Percentiles rank a stretch among this genome's conserved stretches.
phyloP scores from a whole-genome alignment of 2,113 vertebrate species.

The Neodontobutis hainanensis region DNA sequence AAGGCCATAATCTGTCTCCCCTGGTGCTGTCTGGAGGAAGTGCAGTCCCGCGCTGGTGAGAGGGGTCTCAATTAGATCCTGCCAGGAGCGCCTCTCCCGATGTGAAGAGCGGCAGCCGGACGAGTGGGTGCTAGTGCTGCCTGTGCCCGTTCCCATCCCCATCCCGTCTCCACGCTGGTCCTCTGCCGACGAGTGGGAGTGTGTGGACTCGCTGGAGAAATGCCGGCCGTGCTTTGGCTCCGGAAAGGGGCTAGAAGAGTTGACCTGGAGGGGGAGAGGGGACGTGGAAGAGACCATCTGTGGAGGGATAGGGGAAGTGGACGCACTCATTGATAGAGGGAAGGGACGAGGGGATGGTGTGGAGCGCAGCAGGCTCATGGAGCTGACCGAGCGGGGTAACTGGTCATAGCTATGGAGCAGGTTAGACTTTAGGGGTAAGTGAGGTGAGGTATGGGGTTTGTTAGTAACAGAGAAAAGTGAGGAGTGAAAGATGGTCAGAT shows the following conservation, averaged over 20 bases:
- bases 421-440: slow-evolving; percentile 55
- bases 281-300: slow-evolving; percentile 78
- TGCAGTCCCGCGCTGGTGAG: slow-evolving; percentile 87
- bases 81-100: slow-evolving; percentile 86
- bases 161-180: slow-evolving; percentile 79
- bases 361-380: slow-evolving; percentile 76
- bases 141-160: slow-evolving; percentile 73
- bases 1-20: slow-evolving; percentile 74
- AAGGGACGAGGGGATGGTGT: slow-evolving; percentile 67
- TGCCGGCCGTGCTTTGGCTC: slow-evolving; percentile 84
- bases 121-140: slow-evolving; percentile 81
- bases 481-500: neutral
- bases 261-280: slow-evolving; percentile 82
- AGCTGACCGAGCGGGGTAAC: slow-evolving; percentile 72
- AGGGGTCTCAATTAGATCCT: slow-evolving; percentile 87
- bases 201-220: slow-evolving; percentile 88
- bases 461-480: slow-evolving; percentile 13
- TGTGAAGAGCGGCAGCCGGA: slow-evolving; percentile 83
- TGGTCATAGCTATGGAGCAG: slow-evolving; percentile 70
- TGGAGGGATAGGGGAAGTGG: slow-evolving; percentile 76
- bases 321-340: slow-evolving; percentile 70
- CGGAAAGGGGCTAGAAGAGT: slow-evolving; percentile 88
- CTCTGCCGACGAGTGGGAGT: slow-evolving; percentile 85
- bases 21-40: slow-evolving; percentile 87
- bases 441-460: neutral